A percentile compares a stretch with the other conserved stretches of the same genome.
Conservation (phyloP, 2,113 vertebrate species). For the Strigops habroptila region DNA sequence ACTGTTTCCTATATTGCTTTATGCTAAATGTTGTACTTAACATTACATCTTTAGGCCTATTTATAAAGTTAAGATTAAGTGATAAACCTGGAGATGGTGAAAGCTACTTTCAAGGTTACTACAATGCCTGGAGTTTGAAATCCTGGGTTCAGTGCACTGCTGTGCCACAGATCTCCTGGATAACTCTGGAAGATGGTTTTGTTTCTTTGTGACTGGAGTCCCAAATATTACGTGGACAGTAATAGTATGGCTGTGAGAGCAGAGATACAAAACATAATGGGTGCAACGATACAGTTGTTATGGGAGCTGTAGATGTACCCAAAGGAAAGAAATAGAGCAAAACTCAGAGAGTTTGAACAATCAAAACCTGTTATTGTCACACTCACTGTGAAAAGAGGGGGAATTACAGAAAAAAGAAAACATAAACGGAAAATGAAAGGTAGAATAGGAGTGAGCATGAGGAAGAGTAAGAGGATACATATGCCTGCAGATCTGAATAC, state of each 20-base stretch:
- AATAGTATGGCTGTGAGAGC: background rate
- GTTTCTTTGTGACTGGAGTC: background rate
- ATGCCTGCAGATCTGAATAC: background rate
- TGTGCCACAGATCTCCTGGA: background rate
- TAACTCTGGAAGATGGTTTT: background rate
- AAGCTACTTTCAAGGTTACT: background rate
- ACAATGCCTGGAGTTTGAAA: background rate
- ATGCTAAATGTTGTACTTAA: background rate
- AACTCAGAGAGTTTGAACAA: background rate
- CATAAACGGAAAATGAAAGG: background rate
- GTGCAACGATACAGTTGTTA: background rate
- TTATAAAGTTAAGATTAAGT: background rate
- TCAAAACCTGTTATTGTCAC: background rate
- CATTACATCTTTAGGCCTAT: background rate
- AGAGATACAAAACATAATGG: background rate
- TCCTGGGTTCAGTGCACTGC: background rate
- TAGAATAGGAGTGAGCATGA: background rate
- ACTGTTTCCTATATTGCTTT: background rate
- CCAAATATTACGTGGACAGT: background rate
- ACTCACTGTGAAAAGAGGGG: background rate
- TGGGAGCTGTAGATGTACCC: background rate
- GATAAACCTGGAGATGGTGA: background rate
- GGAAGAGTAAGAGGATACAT: background rate
- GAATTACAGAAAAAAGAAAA: background rate
- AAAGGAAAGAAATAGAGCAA: background rate